A percentile compares a stretch with the other conserved stretches of the same genome.
phyloP scores from a whole-genome alignment of 2,888 invertebrate species.

The Agrochola macilenta region DNA sequence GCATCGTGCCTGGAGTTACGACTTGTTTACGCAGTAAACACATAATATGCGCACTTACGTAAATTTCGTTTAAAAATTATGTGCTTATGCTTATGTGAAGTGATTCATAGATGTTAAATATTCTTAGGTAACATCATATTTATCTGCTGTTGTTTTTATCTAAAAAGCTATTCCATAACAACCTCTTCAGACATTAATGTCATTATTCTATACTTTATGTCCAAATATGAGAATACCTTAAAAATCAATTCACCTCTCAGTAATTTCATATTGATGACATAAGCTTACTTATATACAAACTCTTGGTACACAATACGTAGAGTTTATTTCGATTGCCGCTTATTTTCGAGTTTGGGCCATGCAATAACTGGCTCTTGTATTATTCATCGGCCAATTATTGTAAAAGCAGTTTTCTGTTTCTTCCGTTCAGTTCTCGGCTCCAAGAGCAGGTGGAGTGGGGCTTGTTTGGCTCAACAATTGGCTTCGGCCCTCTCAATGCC shows the following conservation, averaged over 20 bases:
- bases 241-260: slow-evolving; percentile 35
- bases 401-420: slow-evolving; percentile 88
- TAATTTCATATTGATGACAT: slow-evolving; percentile 54
- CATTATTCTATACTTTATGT: slow-evolving; percentile 9
- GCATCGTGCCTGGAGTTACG: slow-evolving; percentile 28
- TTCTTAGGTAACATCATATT: slow-evolving; percentile 1
- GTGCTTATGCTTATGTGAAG: no score
- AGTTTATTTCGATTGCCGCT: slow-evolving; percentile 65
- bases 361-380: slow-evolving; percentile 89
- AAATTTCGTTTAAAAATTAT: slow-evolving; percentile 19
- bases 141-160: slow-evolving; percentile 6
- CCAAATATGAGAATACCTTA: slow-evolving; percentile 5
- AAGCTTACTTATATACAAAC: slow-evolving; percentile 52
- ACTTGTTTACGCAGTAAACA: slow-evolving; percentile 40
- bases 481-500: slow-evolving; percentile 75
- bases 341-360: slow-evolving; percentile 83
- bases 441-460: slow-evolving; percentile 77
- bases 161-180: slow-evolving; percentile 25
- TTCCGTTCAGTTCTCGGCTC: slow-evolving; percentile 63
- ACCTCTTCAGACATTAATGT: slow-evolving; percentile 17
- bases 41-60: slow-evolving; percentile 11
- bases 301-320: slow-evolving; percentile 45
- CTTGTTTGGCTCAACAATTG: slow-evolving; percentile 84
- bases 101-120: slow-evolving; percentile 27
- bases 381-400: slow-evolving; percentile 91